These are phyloP conservation scores for Microcebus ravelobensis DNA, from an alignment of 2,113 vertebrate genomes.

Conservation along the genomic window DNA sequence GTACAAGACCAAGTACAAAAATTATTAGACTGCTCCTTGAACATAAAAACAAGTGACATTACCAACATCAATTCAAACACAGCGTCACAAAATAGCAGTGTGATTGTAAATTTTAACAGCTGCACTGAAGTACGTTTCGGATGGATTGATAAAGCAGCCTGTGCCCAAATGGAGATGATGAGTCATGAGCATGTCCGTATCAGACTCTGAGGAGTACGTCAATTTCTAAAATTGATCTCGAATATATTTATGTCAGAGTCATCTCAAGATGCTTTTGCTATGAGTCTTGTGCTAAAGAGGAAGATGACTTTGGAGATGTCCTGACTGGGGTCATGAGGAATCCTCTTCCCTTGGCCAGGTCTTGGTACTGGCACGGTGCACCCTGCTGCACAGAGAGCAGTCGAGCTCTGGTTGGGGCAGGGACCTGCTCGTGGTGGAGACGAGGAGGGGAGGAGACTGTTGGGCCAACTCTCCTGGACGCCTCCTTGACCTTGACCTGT, in stretches of 20 bases:
- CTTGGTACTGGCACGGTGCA: accelerated
- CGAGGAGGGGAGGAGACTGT: not conserved
- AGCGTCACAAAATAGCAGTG: not conserved
- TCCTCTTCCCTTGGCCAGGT: not conserved
- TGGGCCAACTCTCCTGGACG: not conserved
- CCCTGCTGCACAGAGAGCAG: not conserved
- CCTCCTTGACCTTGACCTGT: not conserved
- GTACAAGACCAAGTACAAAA: not conserved
- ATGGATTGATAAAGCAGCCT: not conserved
- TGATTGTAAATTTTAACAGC: constrained; percentile 42
- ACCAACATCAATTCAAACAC: constrained; percentile 9
- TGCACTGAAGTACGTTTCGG: not conserved
- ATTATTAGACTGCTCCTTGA: not conserved
- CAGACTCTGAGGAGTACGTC: not conserved
- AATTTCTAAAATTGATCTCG: constrained; percentile 46
- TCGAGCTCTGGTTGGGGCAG: too few species aligned
- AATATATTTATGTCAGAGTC: not conserved
- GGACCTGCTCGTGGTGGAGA: too few species aligned
- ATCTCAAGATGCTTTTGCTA: not conserved
- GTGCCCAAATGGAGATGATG: not conserved
- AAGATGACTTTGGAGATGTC: not conserved
- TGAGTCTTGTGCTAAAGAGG: not conserved
- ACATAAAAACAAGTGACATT: constrained; percentile 23
- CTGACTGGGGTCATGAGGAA: not conserved
- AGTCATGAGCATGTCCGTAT: not conserved